Conservation (phyloP, 2,888 invertebrate genomes). For the Zygogramma bicolorata region DNA sequence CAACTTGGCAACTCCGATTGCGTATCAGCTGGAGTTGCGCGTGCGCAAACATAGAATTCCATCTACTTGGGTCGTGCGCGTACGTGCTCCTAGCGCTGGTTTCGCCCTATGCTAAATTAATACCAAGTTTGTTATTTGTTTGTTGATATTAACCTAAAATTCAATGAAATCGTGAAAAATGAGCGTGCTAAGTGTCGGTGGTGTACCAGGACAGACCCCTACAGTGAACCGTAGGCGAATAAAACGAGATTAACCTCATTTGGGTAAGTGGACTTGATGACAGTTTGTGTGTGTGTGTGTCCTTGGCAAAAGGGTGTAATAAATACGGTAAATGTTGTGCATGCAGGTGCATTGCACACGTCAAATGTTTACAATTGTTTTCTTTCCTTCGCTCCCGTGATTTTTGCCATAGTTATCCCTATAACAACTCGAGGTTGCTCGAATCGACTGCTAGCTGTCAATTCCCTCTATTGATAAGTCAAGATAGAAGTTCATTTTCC, state of each 20-base stretch:
- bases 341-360: slow-evolving; percentile 36
- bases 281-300: slow-evolving; percentile 56
- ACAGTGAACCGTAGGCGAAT: slow-evolving; percentile 48
- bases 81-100: slow-evolving; percentile 57
- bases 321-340: slow-evolving; percentile 38
- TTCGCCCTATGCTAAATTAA: slow-evolving; percentile 59
- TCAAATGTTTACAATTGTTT: slow-evolving; percentile 20
- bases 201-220: slow-evolving; percentile 42
- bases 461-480: slow-evolving; percentile 28
- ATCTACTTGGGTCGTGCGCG: slow-evolving; percentile 56
- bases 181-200: slow-evolving; percentile 47
- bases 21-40: slow-evolving; percentile 45
- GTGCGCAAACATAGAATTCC: slow-evolving; percentile 44
- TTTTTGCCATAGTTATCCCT: background rate
- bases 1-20: slow-evolving; percentile 22
- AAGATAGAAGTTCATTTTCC: slow-evolving; percentile 36
- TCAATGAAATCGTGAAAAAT: slow-evolving; percentile 54
- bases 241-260: slow-evolving; percentile 59
- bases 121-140: slow-evolving; percentile 61
- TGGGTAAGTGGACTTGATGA: slow-evolving; percentile 58
- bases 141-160: slow-evolving; percentile 65
- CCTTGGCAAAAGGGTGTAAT: slow-evolving; percentile 59
- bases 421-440: slow-evolving; percentile 20
- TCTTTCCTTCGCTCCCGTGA: slow-evolving; percentile 1
- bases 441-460: slow-evolving; percentile 37